Percentiles rank a stretch among this genome's conserved stretches.
Evolutionary conservation across 92 coral and sea anemone species (phyloP).

Genomic region (Ricordea florida): DNA sequence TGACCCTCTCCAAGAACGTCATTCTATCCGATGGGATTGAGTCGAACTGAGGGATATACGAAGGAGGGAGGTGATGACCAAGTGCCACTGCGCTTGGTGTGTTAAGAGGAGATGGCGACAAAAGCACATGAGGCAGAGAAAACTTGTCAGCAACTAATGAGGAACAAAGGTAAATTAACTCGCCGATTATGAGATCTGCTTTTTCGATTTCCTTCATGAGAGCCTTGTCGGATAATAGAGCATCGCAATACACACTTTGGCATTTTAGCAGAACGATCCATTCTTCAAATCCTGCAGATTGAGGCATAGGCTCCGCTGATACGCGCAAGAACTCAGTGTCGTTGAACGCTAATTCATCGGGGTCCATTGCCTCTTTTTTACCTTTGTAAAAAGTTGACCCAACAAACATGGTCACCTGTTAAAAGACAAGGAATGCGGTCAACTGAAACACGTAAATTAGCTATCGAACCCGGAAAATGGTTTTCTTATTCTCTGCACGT

Average conservation of each 20-base stretch:
- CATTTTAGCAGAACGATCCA: background rate
- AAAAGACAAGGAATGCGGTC: no score
- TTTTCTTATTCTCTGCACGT: no score
- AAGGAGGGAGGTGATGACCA: conserved; percentile 1
- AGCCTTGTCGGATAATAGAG: conserved; percentile 2
- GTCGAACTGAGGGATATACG: conserved; percentile 30
- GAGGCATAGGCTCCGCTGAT: no score
- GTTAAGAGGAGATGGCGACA: background rate
- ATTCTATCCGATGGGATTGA: background rate
- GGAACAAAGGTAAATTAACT: conserved; percentile 32
- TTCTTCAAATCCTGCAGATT: background rate
- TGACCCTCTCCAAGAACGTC: conserved; percentile 7
- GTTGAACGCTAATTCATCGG: no score
- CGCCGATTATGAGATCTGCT: conserved; percentile 46
- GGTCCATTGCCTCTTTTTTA: no score
- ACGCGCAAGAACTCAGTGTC: no score
- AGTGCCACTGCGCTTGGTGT: background rate
- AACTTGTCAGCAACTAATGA: conserved; percentile 36
- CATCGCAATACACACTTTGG: conserved; percentile 9
- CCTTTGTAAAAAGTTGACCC: no score
- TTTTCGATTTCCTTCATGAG: conserved; percentile 9
- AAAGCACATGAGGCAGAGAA: conserved; percentile 23
- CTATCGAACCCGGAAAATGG: no score
- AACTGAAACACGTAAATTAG: no score
- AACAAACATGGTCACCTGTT: no score